phyloP scores from a whole-genome alignment of 2,113 vertebrate species.

The Bettongia penicillata region DNA sequence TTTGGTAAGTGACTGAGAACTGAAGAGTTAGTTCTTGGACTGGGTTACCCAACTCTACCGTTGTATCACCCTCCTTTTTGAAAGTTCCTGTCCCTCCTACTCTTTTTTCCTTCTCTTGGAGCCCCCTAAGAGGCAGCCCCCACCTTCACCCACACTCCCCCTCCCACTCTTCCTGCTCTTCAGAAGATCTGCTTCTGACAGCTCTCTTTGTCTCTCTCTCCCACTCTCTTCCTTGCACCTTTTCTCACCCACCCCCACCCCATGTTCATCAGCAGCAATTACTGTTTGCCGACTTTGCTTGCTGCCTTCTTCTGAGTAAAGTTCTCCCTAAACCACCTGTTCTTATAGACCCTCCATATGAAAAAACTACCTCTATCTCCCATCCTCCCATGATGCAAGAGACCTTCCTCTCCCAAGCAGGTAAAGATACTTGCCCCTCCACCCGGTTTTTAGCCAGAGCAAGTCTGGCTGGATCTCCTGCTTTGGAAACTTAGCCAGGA shows the following conservation, averaged over 20 bases:
- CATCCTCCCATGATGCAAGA: background rate
- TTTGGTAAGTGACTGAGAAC: background rate
- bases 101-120: background rate
- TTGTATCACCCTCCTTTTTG: background rate
- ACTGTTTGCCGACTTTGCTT: background rate
- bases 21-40: background rate
- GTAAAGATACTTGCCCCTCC: background rate
- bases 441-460: background rate
- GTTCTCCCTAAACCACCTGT: slow-evolving; percentile 25
- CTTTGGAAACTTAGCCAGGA: slow-evolving; percentile 20
- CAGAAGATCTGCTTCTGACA: slow-evolving; percentile 46
- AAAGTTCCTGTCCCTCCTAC: background rate
- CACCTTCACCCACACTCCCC: background rate
- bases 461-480: slow-evolving; percentile 3
- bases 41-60: slow-evolving; percentile 11
- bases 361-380: background rate
- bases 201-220: slow-evolving; percentile 49
- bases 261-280: background rate
- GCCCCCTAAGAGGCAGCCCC: background rate
- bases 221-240: slow-evolving; percentile 37
- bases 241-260: background rate
- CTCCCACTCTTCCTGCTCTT: slow-evolving; percentile 33
- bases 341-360: background rate
- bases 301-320: slow-evolving; percentile 28
- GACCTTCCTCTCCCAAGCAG: background rate